Base-by-base conservation (phyloP, 2,113 vertebrate genomes). In the Psilopsiagon aymara region DNA sequence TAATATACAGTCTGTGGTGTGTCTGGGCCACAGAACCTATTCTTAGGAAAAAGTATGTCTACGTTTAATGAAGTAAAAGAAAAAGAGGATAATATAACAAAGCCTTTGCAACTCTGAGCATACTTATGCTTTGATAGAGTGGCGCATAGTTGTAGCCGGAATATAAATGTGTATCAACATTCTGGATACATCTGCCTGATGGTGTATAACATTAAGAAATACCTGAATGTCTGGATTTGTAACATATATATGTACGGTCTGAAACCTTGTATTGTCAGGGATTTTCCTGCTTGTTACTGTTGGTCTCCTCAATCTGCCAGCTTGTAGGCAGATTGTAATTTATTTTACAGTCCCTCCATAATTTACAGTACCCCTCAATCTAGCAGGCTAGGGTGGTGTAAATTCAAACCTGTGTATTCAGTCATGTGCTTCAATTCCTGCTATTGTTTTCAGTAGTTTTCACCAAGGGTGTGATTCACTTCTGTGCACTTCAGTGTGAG, bases 401-500 rank as follows among this genome's bases (percentile, higher is more conserved):
- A 75, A 66, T 79, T 94, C 57, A 88, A 64, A 46, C 8, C 25
- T 85, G 31, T 77, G 41, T 57, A 43, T 82, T 91, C 53, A 76
- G 51, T 83, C 55, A 28, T 84, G 69, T 63, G 24, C 55, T 94
- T 84, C 62, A 94, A 37, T 96, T 97, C 95, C 95, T 97, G 92
- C 53, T 59, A 86, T 97, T 97, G 94, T 96, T 92, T 82, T 74
- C 44, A 77, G 59, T n/a, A 70, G 37, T 94, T 95, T 91, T 92
- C 90, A 96, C 85, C 37, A 62, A 93, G 90, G 92, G 68, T 73
- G 84, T 95, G 75, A 75, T 93, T 94, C 2, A 2, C 44, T 90
- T 93, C 57, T 59, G n/a, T 79, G 63, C 2, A 2, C 53, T 88
- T 91, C 57, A 35, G n/a, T 82, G 63, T 70, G 84, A 96, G 80